Evolutionary conservation across 2,797 vertebrate species (phyloP).

Genomic region (Arrhamphus sclerolepis): DNA sequence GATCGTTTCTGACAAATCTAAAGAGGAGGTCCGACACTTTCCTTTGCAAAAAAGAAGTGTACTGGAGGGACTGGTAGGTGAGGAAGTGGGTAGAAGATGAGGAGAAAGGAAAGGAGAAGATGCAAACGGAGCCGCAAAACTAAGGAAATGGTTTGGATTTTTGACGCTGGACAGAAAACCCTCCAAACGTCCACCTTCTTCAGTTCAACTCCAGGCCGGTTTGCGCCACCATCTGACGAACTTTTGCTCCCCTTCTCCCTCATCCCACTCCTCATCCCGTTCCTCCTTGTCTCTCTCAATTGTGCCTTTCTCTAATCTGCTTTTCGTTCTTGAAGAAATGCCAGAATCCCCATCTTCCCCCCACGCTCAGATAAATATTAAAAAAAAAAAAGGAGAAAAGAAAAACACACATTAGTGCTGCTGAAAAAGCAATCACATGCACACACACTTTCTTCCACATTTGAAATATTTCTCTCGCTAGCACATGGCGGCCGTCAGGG

Average conservation of each 20-base stretch:
- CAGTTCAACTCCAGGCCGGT: slow-evolving; percentile 33
- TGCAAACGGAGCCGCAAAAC: slow-evolving; percentile 44
- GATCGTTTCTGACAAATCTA: background rate
- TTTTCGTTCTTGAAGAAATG: slow-evolving; percentile 29
- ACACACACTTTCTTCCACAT: slow-evolving; percentile 30
- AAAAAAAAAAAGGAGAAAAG: slow-evolving; percentile 23
- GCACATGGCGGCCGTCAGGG: slow-evolving; percentile 62
- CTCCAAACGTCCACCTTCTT: slow-evolving; percentile 63
- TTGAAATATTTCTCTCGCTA: slow-evolving; percentile 64
- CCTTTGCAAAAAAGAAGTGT: background rate
- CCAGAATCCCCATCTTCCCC: slow-evolving; percentile 29
- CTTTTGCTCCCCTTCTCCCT: slow-evolving; percentile 7
- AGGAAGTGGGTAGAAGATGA: slow-evolving; percentile 28
- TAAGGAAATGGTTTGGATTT: slow-evolving; percentile 81
- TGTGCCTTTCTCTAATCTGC: slow-evolving; percentile 26
- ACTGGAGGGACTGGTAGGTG: slow-evolving; percentile 16
- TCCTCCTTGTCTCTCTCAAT: background rate
- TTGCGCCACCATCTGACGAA: slow-evolving; percentile 46
- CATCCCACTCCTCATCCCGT: slow-evolving; percentile 16
- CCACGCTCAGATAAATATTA: slow-evolving; percentile 36
- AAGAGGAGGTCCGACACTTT: background rate
- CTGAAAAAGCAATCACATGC: slow-evolving; percentile 22
- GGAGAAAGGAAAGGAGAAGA: slow-evolving; percentile 67
- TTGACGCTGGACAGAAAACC: slow-evolving; percentile 78
- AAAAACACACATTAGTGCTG: slow-evolving; percentile 17